Evolutionary conservation across 2,888 invertebrate genomes (phyloP), one percentile per base, ranked within the genome.

Genomic region (Scaptomyza tumidula): DNA sequence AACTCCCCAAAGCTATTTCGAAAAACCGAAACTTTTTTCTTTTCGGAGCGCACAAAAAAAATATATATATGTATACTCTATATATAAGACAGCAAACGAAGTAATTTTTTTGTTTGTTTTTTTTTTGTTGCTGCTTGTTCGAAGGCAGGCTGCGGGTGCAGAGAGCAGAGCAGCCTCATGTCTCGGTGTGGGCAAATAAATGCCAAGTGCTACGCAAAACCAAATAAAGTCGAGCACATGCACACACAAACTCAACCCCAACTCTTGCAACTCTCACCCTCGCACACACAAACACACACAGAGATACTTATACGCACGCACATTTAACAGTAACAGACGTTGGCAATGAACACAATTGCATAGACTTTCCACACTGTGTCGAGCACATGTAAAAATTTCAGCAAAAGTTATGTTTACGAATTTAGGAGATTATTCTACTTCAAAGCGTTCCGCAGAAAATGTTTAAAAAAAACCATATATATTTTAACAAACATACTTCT

Each of bases 151-250:
- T 10, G 43, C 29, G 24, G 45, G 43, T 1, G 48, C 24, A 6
- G 67, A 45, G 39, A 59, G 68, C 56, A 45, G 39, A 59, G 68
- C 56, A 55, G 68, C 58, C 58, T 56, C 76, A 75, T 87, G 86
- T 85, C 82, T 87, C 82, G 68, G 79, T 82, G 82, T 81, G 86
- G 85, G 78, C 86, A 85, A 85, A 84, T 88, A 88, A 85, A 85
- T 86, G 84, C 86, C 84, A 88, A 88, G 84, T 80, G 86, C 81
- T 88, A 86, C 84, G 88, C 86, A 86, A 75, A 84, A 88, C 88
- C 86, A 88, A 88, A 84, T 84, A 84, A 84, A 82, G 86, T 84
- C 88, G 83, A 84, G 83, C 86, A 80, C 80, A 85, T 50, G 62
- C 83, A 87, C 78, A 41, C 14, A 78, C 70, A 50, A 35, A 60